Percentiles rank a stretch among this genome's conserved stretches.
phyloP scores from a whole-genome alignment of 2,888 invertebrate genomes.

The Tortricodes alternella region DNA sequence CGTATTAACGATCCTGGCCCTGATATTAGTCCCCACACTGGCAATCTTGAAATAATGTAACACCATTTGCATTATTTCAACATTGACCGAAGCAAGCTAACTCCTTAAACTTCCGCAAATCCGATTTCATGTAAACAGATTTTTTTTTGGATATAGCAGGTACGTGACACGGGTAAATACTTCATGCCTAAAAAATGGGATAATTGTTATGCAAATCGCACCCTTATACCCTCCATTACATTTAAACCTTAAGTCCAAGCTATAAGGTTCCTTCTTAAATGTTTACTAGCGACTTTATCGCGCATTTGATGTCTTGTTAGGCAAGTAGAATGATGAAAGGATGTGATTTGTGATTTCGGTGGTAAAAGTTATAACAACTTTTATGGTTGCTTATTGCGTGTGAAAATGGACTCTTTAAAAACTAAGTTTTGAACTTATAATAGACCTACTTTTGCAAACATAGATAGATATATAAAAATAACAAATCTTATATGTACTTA shows the following conservation, averaged over 20 bases:
- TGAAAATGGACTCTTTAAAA: background rate
- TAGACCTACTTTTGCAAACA: background rate
- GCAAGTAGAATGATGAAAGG: slow-evolving; percentile 22
- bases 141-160: slow-evolving; percentile 3
- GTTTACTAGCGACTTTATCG: background rate
- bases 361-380: slow-evolving; percentile 12
- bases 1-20: too few species aligned
- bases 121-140: slow-evolving; percentile 1
- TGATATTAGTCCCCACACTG: too few species aligned
- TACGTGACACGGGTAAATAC: slow-evolving; percentile 24
- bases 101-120: background rate
- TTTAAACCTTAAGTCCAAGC: background rate
- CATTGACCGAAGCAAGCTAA: too few species aligned
- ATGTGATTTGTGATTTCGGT: slow-evolving; percentile 24
- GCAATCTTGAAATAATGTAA: too few species aligned
- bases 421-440: background rate
- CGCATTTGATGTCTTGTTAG: slow-evolving; percentile 23
- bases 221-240: background rate
- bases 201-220: slow-evolving; percentile 28
- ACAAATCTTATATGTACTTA: too few species aligned
- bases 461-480: too few species aligned
- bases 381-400: background rate
- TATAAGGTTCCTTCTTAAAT: background rate
- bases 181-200: slow-evolving; percentile 20
- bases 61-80: too few species aligned